Evolutionary conservation across 2,797 vertebrate genomes (phyloP), one percentile per base, ranked within the genome.

Genomic region (Trematomus bernacchii): DNA sequence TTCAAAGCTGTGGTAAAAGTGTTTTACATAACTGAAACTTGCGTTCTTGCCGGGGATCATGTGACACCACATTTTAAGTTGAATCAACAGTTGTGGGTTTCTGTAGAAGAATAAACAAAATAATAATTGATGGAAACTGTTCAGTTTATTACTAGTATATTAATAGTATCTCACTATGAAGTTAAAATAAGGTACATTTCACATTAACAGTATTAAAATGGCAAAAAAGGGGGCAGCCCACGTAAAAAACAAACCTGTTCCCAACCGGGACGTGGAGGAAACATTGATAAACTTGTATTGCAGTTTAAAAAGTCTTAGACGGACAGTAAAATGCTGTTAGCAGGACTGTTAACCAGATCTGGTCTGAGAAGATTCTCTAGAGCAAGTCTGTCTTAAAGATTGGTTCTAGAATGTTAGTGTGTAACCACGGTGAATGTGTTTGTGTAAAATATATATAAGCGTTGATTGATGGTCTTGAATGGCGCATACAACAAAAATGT

Each of bases 211-310:
- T 2, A 30, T 40, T 6, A 6, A 54, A 43, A 47, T 47, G 16
- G 16, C 2, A 18, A 6, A 59, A 11, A 43, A 27, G 23, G 9
- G 10, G 3, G 27, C 15, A 6, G 46, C 10, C 19, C 16, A 33
- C 47, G 16, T 13, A 67, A 18, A 67, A 55, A 30, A 57, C 52
- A 46, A 11, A 55, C 66, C 43, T 57, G 46, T 44, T 9, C 27
- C 19, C 21, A 44, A 67, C 23, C 30, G 6, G 21, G 7, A 30
- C 4, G 6, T 10, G 6, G 23, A n/a, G 2, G 4, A 61, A 62
- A 30, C 15, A 47, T 47, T 21, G 7, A 46, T 27, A 10, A 18
- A 46, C 43, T 16, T 9, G 33, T 21, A 11, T n/a, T 27, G 11
- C 27, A 48, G 7, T 55, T 14, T 30, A 14, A 13, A 15, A 12